These are phyloP conservation scores for Teleiodes luculella DNA, from an alignment of 2,888 invertebrate genomes.

Conservation along the genomic window DNA sequence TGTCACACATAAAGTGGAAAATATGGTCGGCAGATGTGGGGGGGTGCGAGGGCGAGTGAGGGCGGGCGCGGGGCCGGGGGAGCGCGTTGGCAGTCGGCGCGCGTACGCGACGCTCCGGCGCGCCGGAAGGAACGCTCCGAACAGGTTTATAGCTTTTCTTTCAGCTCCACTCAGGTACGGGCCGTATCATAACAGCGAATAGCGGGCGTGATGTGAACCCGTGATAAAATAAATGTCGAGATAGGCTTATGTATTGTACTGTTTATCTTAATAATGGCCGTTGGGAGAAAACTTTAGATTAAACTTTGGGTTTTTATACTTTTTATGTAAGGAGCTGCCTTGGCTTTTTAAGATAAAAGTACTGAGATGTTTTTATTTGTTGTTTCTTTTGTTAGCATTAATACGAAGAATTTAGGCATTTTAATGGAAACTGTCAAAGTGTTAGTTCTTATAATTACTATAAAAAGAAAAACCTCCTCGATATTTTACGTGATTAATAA, in stretches of 20 bases:
- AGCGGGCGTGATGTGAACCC: conserved; percentile 79
- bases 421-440: neutral
- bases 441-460: neutral
- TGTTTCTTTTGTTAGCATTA: neutral
- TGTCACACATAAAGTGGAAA: conserved; percentile 81
- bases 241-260: conserved; percentile 80
- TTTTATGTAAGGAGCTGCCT: conserved; percentile 38
- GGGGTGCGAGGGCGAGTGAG: conserved; percentile 40
- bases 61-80: conserved; percentile 35
- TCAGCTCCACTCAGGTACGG: conserved; percentile 77
- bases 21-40: conserved; percentile 79
- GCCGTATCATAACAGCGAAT: conserved; percentile 79
- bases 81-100: conserved; percentile 64
- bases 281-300: conserved; percentile 75
- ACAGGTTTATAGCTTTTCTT: conserved; percentile 80
- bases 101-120: conserved; percentile 76
- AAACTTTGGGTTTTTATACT: conserved; percentile 49
- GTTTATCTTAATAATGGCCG: conserved; percentile 79
- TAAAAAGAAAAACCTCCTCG: neutral
- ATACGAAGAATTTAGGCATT: too few relatives aligned
- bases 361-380: neutral
- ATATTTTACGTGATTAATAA: neutral
- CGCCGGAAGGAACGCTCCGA: conserved; percentile 73
- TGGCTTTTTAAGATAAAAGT: conserved; percentile 33
- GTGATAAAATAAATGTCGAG: conserved; percentile 79